Percentiles rank a stretch among this genome's conserved stretches.
Conservation (phyloP, 2,888 invertebrate species). For the Lasioglossum malachurum region DNA sequence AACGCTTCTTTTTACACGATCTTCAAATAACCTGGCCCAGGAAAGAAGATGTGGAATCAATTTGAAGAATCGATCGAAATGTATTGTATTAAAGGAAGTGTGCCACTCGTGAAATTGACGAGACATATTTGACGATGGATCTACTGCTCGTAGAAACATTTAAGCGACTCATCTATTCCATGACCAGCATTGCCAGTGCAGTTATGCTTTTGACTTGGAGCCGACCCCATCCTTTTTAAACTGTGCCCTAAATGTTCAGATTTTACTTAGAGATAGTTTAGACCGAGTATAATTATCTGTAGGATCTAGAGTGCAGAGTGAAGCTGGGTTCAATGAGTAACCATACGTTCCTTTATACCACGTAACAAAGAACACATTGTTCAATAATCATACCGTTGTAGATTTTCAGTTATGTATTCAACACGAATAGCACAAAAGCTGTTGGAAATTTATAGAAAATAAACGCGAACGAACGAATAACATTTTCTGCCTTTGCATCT, state of each 20-base stretch:
- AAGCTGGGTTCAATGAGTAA: not conserved
- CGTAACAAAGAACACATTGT: not conserved
- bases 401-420: not conserved
- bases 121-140: too few species aligned
- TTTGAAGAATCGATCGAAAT: too few species aligned
- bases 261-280: not conserved
- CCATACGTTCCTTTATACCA: not conserved
- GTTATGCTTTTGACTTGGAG: not conserved
- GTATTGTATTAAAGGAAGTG: too few species aligned
- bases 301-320: not conserved
- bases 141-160: too few species aligned
- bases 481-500: too few species aligned
- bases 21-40: too few species aligned
- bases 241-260: slow-evolving; percentile 2
- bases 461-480: too few species aligned
- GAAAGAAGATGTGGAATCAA: too few species aligned
- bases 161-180: not conserved
- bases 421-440: not conserved
- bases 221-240: not conserved
- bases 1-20: too few species aligned
- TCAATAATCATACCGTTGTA: not conserved
- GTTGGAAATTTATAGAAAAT: not conserved
- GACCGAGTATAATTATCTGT: not conserved
- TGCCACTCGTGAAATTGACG: too few species aligned
- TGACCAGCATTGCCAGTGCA: not conserved